Evolutionary conservation across 2,113 vertebrate genomes (phyloP).

Genomic region (Periophthalmodon schlosseri): DNA sequence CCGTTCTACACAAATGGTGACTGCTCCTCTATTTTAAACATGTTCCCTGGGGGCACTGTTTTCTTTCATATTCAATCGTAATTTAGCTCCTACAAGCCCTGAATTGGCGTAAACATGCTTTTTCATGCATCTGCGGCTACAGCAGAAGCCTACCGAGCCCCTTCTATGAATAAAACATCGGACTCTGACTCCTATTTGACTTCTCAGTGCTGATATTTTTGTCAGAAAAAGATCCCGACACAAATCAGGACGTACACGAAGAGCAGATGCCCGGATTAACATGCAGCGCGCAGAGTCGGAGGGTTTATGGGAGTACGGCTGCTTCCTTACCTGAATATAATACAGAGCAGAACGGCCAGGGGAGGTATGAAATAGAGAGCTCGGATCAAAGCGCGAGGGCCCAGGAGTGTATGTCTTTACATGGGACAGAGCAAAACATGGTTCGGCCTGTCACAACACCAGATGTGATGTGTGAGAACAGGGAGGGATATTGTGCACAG

Average conservation of each 20-base stretch:
- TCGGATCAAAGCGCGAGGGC: constrained; percentile 25
- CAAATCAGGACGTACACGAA: constrained; percentile 22
- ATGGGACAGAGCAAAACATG: constrained; percentile 3
- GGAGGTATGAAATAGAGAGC: constrained; percentile 34
- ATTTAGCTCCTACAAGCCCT: background rate
- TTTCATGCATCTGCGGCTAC: constrained; percentile 40
- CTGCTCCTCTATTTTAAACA: background rate
- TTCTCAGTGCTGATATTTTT: constrained; percentile 30
- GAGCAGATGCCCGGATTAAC: constrained; percentile 25
- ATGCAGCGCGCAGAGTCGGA: constrained; percentile 17
- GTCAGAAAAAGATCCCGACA: constrained; percentile 21
- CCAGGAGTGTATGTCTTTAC: constrained; percentile 20
- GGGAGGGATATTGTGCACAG: background rate
- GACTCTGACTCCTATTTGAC: constrained; percentile 64
- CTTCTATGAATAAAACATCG: constrained; percentile 72
- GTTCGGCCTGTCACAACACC: constrained; percentile 18
- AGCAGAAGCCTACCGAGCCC: constrained; percentile 35
- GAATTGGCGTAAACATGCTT: constrained; percentile 35
- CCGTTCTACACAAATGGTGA: background rate
- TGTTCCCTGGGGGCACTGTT: background rate
- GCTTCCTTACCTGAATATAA: constrained; percentile 30
- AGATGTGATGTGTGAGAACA: background rate
- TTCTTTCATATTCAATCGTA: background rate
- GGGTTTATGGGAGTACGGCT: constrained; percentile 30
- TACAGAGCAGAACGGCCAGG: constrained; percentile 7